Conservation (phyloP, 2,888 invertebrate genomes). For the Lamellibrachia satsuma region DNA sequence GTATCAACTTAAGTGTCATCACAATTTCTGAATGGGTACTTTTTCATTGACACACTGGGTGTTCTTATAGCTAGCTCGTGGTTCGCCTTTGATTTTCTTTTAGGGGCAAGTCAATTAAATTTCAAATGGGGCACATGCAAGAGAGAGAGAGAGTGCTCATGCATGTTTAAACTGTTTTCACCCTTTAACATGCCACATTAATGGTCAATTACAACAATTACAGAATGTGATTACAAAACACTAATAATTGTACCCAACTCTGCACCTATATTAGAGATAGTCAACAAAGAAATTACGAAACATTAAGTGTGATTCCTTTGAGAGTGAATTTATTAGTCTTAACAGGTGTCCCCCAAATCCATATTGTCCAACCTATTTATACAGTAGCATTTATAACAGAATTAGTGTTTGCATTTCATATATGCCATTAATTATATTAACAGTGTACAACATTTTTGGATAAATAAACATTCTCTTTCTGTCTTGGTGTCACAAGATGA, state of each 20-base stretch:
- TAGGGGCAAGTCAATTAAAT: background rate
- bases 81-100: background rate
- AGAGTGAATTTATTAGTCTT: background rate
- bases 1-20: conserved; percentile 9
- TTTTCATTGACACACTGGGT: background rate
- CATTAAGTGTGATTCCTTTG: background rate
- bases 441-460: background rate
- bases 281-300: background rate
- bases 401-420: background rate
- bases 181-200: too few relatives aligned
- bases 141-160: background rate
- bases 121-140: background rate
- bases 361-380: background rate
- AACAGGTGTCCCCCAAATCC: background rate
- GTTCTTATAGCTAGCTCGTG: background rate
- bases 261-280: background rate
- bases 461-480: too few relatives aligned
- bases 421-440: background rate
- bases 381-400: background rate
- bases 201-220: too few relatives aligned
- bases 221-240: too few relatives aligned
- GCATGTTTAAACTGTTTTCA: too few relatives aligned
- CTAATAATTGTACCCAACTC: too few relatives aligned
- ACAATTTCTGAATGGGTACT: background rate
- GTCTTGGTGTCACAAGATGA: too few relatives aligned